Base-by-base conservation (phyloP, 2,797 vertebrate species). In the Eospalax fontanierii region DNA sequence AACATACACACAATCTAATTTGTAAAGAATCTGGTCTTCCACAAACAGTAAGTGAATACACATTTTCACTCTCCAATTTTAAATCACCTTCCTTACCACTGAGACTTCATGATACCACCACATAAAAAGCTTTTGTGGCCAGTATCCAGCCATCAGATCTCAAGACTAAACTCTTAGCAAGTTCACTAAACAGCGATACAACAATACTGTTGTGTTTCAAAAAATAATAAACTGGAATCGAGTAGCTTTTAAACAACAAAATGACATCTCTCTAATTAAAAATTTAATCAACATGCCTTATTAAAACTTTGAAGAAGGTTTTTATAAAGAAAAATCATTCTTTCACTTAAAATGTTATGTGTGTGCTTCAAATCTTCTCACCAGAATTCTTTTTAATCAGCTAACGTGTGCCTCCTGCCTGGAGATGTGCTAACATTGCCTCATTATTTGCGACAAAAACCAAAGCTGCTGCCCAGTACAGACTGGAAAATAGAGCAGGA, bases 31-130 rank as follows among this genome's bases (percentile, higher is more conserved):
- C 54, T 73, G 11, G 85, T 6, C 24, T 40, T n/a, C 9, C 24
- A 81, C 26, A 78, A 43, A 35, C 26, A 81, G 59, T 7, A 89
- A 89, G 65, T 50, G 16, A 85, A 89, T 50, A 82, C 38, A 59
- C 33, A 89, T 18, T 85, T 76, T 94, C 68, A 88, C 50, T 84
- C 24, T 66, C 26, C 11, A 89, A 50, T 86, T 89, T 94, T 92
- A 87, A 91, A 93, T 43, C 24, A 79, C 54, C n/a, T 87, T 71
- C 33, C 76, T 30, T n/a, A 38, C 43, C 40, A 61, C 40, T 71
- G 80, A 68, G 63, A 75, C 87, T 74, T 73, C 76, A 50, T 6
- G 22, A 24, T 26, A 65, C 75, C 9, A 26, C 50, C 50, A 54
- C 38, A 83, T 50, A 12, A 63, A 19, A 84, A 15, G 30, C 0